A percentile compares a stretch with the other conserved stretches of the same genome.
Conservation (phyloP, 2,797 vertebrate species). For the Nannoperca australis region DNA sequence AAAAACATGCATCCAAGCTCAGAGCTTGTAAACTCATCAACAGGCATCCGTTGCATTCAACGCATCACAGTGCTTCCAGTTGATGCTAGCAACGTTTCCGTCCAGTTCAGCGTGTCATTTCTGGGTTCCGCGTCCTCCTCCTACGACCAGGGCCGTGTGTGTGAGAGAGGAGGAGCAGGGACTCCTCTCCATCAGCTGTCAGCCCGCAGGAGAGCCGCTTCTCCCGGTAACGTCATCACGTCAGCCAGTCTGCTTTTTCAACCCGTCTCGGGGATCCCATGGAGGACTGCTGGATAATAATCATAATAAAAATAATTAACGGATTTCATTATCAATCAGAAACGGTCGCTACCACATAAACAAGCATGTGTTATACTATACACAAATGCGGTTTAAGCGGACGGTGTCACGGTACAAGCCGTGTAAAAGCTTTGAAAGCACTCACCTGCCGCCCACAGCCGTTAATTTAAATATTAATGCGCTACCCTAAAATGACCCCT, state of each 20-base stretch:
- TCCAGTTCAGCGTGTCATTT: constrained; percentile 65
- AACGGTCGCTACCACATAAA: neutral
- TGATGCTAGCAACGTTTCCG: constrained; percentile 23
- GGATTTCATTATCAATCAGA: neutral
- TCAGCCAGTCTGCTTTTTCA: constrained; percentile 68
- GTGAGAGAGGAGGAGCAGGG: constrained; percentile 72
- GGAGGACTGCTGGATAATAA: constrained; percentile 67
- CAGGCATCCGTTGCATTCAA: constrained; percentile 30
- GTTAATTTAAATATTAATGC: constrained; percentile 69
- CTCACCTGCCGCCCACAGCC: constrained; percentile 38
- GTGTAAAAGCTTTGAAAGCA: constrained; percentile 22
- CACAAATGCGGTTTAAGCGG: neutral
- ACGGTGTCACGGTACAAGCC: neutral
- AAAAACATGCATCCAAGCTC: constrained; percentile 27
- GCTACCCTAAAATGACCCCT: constrained; percentile 55
- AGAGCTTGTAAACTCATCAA: constrained; percentile 45
- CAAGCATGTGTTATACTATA: neutral
- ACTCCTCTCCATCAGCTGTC: constrained; percentile 84
- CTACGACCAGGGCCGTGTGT: constrained; percentile 47
- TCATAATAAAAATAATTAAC: neutral
- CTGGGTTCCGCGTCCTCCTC: constrained; percentile 56
- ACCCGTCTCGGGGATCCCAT: constrained; percentile 78
- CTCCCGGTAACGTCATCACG: constrained; percentile 80
- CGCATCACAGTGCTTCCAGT: constrained; percentile 53
- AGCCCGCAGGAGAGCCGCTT: constrained; percentile 71